These are phyloP conservation scores for Mormyrus lacerda DNA, from an alignment of 2,113 vertebrate genomes.

Conservation along the genomic window DNA sequence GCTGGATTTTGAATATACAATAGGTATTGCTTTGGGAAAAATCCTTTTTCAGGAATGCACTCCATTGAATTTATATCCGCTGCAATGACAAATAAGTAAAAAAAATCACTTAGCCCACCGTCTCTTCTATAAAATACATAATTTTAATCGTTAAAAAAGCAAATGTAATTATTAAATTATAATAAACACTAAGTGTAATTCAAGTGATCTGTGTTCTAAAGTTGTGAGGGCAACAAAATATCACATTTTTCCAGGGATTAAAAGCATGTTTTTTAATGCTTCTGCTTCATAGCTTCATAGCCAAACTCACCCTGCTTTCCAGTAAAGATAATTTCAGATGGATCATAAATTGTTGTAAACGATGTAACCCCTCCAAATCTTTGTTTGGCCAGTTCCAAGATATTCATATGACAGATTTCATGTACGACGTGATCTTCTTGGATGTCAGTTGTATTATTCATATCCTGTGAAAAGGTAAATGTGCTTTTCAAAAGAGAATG, in stretches of 20 bases:
- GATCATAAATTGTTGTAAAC: constrained; percentile 57
- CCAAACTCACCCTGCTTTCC: constrained; percentile 46
- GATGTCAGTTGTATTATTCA: constrained; percentile 28
- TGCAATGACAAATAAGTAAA: not conserved
- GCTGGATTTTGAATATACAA: not conserved
- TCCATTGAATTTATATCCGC: not conserved
- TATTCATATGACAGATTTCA: constrained; percentile 25
- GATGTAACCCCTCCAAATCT: constrained; percentile 64
- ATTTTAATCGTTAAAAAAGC: not conserved
- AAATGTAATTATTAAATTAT: not conserved
- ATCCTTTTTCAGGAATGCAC: constrained; percentile 43
- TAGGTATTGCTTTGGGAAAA: constrained; percentile 38
- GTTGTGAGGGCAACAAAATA: not conserved
- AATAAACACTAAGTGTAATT: not conserved
- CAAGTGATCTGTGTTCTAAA: not conserved
- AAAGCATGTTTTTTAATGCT: not conserved
- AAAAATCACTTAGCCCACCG: not conserved
- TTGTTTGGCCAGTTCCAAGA: constrained; percentile 60
- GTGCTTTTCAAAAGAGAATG: not conserved
- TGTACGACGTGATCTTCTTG: rapidly evolving
- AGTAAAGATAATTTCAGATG: constrained; percentile 23
- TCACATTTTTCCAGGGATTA: not conserved
- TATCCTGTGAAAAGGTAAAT: not conserved
- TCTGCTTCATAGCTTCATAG: not conserved
- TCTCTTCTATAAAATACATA: not conserved